Percentiles rank a stretch among this genome's conserved stretches.
phyloP scores from a whole-genome alignment of 2,888 invertebrate genomes.

The Drosophila ezoana region DNA sequence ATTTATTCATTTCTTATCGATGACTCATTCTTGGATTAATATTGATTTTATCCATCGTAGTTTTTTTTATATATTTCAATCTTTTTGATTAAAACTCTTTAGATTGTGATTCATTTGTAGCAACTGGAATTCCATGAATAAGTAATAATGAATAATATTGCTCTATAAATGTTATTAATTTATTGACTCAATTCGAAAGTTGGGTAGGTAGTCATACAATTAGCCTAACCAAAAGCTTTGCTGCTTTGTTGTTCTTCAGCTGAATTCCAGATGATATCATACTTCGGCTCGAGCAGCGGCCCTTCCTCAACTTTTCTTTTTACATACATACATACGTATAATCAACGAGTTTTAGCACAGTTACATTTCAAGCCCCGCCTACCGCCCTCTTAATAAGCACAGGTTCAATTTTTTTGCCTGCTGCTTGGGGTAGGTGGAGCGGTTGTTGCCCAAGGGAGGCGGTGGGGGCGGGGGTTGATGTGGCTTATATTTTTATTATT shows the following conservation, averaged over 20 bases:
- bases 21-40: too few relatives aligned
- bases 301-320: constrained; percentile 6
- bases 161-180: too few relatives aligned
- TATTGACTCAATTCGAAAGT: too few relatives aligned
- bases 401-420: constrained; percentile 21
- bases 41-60: too few relatives aligned
- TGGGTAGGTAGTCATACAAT: neutral
- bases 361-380: neutral
- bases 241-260: neutral
- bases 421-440: neutral
- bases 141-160: neutral
- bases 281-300: too few relatives aligned
- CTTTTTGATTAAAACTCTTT: neutral
- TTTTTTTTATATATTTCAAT: neutral
- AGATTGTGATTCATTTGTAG: neutral
- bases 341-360: constrained; percentile 18
- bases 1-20: too few relatives aligned
- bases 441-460: too few relatives aligned
- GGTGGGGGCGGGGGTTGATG: too few relatives aligned
- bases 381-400: constrained; percentile 6
- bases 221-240: neutral
- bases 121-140: neutral
- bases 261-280: constrained; percentile 27
- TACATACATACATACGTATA: constrained; percentile 4
- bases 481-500: constrained; percentile 12